Percentiles rank a stretch among this genome's conserved stretches.
phyloP scores from a whole-genome alignment of 2,797 vertebrate genomes.

The Picus viridis region DNA sequence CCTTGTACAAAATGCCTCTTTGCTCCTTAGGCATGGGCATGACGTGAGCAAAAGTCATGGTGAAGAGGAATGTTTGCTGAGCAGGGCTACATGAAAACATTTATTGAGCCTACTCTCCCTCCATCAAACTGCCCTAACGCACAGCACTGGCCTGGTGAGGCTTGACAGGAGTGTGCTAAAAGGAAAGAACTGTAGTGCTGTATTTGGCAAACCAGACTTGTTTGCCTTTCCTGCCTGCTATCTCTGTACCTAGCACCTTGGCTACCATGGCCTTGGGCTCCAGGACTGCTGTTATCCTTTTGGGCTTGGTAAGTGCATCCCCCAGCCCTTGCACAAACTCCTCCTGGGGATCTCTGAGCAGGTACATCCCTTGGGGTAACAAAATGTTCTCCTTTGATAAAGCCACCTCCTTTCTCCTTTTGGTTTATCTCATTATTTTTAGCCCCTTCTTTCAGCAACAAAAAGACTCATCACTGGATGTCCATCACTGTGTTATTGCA shows the following conservation, averaged over 20 bases:
- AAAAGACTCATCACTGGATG: neutral
- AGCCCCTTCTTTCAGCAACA: neutral
- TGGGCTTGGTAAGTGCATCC: neutral
- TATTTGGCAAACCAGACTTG: neutral
- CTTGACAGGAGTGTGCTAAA: neutral
- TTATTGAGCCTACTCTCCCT: neutral
- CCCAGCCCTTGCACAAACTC: neutral
- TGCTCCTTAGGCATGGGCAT: rapidly evolving
- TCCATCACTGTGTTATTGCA: neutral
- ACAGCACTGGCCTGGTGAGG: neutral
- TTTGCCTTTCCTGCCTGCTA: neutral
- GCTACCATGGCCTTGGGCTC: neutral
- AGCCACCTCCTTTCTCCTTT: neutral
- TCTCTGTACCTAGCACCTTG: neutral
- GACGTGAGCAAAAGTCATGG: neutral
- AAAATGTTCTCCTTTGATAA: neutral
- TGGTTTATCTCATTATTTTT: neutral
- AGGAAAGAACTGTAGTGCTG: neutral
- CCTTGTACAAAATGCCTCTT: rapidly evolving
- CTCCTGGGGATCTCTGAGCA: neutral
- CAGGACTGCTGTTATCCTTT: neutral
- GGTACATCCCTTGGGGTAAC: neutral
- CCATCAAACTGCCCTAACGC: neutral
- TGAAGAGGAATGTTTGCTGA: neutral
- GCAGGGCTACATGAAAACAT: rapidly evolving